Conservation (phyloP, 2,888 invertebrate genomes). For the Tinea pellionella region DNA sequence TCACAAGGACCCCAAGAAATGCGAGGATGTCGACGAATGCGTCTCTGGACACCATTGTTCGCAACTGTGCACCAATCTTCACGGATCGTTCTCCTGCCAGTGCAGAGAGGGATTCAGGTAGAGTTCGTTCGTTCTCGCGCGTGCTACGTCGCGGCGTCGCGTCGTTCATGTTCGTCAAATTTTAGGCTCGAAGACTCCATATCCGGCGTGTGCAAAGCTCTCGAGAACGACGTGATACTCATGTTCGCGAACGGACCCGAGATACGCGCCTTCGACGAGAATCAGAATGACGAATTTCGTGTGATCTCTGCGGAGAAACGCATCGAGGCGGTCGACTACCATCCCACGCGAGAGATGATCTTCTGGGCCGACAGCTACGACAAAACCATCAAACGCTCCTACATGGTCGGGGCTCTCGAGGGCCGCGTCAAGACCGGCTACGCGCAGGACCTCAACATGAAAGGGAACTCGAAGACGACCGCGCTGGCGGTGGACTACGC, state of each 20-base stretch:
- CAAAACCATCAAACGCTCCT: slow-evolving; percentile 90
- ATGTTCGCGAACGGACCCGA: slow-evolving; percentile 88
- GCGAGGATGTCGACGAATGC: slow-evolving; percentile 93
- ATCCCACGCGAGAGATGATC: slow-evolving; percentile 83
- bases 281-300: slow-evolving; percentile 77
- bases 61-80: slow-evolving; percentile 91
- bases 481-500: slow-evolving; percentile 95
- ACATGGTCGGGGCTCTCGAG: slow-evolving; percentile 83
- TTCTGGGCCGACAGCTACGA: slow-evolving; percentile 97
- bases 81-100: slow-evolving; percentile 89
- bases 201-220: slow-evolving; percentile 86
- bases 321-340: slow-evolving; percentile 92
- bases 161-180: no score
- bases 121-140: slow-evolving; percentile 78
- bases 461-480: slow-evolving; percentile 85
- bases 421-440: slow-evolving; percentile 84
- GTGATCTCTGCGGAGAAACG: slow-evolving; percentile 84
- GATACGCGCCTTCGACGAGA: slow-evolving; percentile 79
- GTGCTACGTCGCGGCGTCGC: background rate
- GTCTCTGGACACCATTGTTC: slow-evolving; percentile 87
- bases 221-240: slow-evolving; percentile 72
- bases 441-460: slow-evolving; percentile 89
- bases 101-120: slow-evolving; percentile 85
- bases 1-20: slow-evolving; percentile 82
- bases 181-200: slow-evolving; percentile 72